phyloP scores from a whole-genome alignment of 1,140 invertebrate genomes.

The Drosophila littoralis region DNA sequence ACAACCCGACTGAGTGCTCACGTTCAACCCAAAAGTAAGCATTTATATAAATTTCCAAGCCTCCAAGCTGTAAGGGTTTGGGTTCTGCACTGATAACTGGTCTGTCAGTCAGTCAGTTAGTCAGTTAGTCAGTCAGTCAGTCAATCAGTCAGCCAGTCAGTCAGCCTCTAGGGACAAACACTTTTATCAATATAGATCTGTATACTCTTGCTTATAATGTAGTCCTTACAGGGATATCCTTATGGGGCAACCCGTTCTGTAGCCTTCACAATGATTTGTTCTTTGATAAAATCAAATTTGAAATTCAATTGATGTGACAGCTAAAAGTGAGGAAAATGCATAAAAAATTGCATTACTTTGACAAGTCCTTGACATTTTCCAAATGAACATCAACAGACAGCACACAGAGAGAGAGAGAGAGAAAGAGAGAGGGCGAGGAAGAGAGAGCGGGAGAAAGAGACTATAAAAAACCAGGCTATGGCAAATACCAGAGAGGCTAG shows the following conservation, averaged over 20 bases:
- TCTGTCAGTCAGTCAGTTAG: too few species aligned
- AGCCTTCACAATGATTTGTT: conserved; percentile 2
- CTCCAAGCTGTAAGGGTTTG: too few species aligned
- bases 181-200: too few species aligned
- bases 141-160: too few species aligned
- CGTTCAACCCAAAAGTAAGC: too few species aligned
- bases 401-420: neutral
- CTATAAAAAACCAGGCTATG: conserved; percentile 7
- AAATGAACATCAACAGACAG: conserved; percentile 64
- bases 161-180: too few species aligned
- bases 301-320: conserved; percentile 40
- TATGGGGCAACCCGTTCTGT: neutral
- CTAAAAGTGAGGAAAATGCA: conserved; percentile 56
- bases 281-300: conserved; percentile 65
- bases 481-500: conserved; percentile 55
- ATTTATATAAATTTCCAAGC: too few species aligned
- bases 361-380: conserved; percentile 76
- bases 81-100: too few species aligned
- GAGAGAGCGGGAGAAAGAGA: neutral
- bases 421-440: neutral
- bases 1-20: too few species aligned
- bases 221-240: too few species aligned
- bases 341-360: conserved; percentile 71
- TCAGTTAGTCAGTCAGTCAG: too few species aligned
- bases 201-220: too few species aligned